Base-by-base conservation (phyloP, 2,888 invertebrate genomes). In the Coelopa pilipes region DNA sequence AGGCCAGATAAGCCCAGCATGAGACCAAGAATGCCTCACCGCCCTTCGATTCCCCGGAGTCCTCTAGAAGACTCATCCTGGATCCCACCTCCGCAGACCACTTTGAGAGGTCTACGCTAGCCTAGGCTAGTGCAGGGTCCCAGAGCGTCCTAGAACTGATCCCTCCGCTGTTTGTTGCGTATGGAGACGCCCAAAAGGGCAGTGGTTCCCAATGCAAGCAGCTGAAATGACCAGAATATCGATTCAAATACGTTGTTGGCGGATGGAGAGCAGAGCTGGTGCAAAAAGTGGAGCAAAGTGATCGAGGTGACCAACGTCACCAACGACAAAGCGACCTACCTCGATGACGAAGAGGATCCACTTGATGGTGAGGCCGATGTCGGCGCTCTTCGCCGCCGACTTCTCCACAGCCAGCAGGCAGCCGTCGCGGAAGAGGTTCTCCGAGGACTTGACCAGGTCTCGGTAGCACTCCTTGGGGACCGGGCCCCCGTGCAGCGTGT, bases 81-180 rank as follows among this genome's bases (percentile, higher is more conserved):
- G n/a, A n/a, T n/a, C n/a, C n/a, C n/a, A n/a, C n/a, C n/a, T n/a
- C n/a, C n/a, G n/a, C n/a, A n/a, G n/a, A 34, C 2, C 34, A 34
- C 34, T 2, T 7, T 34, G 4, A 2, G 34, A 34, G 34, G 34
- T 34, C 34, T 34, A 34, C 34, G 7, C n/a, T n/a, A n/a, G n/a
- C n/a, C n/a, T n/a, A n/a, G n/a, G n/a, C n/a, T n/a, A n/a, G n/a
- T n/a, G n/a, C n/a, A 34, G 34, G 34, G 34, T 34, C 7, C 34
- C 34, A 34, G 7, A 34, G 7, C n/a, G 34, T 34, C 34, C 34
- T 75, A 76, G 72, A 80, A 80, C 76, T 77, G 78, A 72, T 84
- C 85, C 73, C 84, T 81, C 65, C 84, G 79, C 72, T 81, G 76
- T 77, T 81, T 82, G 67, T 85, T 84, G 67, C 85, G 85, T 74